These are phyloP conservation scores for Leptatherina wallacei DNA, from an alignment of 2,797 vertebrate genomes.

Conservation along the genomic window DNA sequence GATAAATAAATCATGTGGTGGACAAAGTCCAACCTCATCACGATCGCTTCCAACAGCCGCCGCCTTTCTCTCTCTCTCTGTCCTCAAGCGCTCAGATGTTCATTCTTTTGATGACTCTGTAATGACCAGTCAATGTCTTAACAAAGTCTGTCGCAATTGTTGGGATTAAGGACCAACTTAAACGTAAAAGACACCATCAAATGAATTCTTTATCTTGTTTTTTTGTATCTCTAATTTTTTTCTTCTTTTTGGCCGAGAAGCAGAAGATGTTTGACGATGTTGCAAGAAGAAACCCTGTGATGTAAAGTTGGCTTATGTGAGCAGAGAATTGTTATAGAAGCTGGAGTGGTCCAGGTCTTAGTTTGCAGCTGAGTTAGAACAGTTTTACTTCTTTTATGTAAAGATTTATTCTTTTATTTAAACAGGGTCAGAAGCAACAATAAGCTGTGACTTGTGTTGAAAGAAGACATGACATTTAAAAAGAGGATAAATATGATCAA, in stretches of 20 bases:
- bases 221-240: conserved; percentile 3
- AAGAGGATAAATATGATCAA: background rate
- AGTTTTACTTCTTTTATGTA: no score
- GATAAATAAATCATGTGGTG: conserved; percentile 77
- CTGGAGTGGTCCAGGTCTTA: no score
- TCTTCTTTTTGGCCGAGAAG: background rate
- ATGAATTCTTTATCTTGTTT: conserved; percentile 49
- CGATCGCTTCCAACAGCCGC: conserved; percentile 41
- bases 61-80: conserved; percentile 11
- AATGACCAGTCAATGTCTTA: conserved; percentile 39
- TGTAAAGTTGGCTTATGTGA: background rate
- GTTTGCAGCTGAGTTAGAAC: no score
- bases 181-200: conserved; percentile 40
- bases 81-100: conserved; percentile 38
- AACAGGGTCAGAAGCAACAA: background rate
- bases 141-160: conserved; percentile 21
- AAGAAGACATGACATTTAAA: background rate
- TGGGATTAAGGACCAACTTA: conserved; percentile 18
- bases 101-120: conserved; percentile 48
- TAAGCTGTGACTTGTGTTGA: no score
- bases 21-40: conserved; percentile 62
- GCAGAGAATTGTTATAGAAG: no score
- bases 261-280: background rate
- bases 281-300: background rate
- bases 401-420: no score